Conservation (phyloP, 2,113 vertebrate genomes). For the Dryoscopus gambensis region DNA sequence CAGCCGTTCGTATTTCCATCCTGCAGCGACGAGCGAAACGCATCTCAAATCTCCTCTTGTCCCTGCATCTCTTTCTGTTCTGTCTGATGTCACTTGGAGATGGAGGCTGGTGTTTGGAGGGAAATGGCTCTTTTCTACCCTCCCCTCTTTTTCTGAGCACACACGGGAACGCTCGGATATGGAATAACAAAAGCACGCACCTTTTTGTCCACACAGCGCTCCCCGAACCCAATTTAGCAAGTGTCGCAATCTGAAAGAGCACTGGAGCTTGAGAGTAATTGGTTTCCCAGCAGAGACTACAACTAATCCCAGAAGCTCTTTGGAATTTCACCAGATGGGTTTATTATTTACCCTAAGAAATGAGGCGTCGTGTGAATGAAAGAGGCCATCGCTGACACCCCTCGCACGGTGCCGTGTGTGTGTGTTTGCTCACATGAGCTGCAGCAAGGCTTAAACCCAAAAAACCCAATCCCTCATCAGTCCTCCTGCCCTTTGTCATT, state of each 20-base stretch:
- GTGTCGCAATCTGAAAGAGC: not conserved
- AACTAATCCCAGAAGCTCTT: not conserved
- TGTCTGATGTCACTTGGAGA: not conserved
- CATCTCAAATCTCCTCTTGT: constrained; percentile 7
- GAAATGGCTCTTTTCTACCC: not conserved
- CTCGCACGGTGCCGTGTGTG: not conserved
- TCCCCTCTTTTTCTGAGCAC: not conserved
- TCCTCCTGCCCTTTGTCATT: not conserved
- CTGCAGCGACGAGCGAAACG: not conserved
- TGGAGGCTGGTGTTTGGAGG: not conserved
- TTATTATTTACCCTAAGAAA: constrained; percentile 35
- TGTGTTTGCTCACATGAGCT: not conserved
- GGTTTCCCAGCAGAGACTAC: constrained; percentile 13
- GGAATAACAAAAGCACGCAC: not conserved
- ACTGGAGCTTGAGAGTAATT: not conserved
- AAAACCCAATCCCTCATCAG: not conserved
- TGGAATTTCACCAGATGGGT: not conserved
- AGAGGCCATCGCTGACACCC: not conserved
- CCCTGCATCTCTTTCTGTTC: not conserved
- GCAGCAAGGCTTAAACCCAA: not conserved
- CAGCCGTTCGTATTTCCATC: not conserved
- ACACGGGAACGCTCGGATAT: rapidly evolving
- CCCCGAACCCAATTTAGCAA: constrained; percentile 44
- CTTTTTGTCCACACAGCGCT: not conserved
- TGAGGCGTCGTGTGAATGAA: rapidly evolving